Evolutionary conservation across 2,113 vertebrate species (phyloP).

Genomic region (Mastomys coucha): DNA sequence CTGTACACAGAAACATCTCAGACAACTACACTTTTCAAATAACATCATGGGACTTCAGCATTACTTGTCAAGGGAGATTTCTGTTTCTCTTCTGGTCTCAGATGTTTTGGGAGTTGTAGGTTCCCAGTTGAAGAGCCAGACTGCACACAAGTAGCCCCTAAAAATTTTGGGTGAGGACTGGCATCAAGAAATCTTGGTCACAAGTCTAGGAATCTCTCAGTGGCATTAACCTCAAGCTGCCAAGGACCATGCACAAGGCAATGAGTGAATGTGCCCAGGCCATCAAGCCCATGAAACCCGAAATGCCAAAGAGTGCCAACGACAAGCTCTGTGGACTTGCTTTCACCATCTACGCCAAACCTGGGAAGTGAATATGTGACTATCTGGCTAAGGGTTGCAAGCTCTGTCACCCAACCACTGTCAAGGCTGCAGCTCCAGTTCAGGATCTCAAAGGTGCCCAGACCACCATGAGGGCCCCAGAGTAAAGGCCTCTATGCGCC

Average conservation of each 20-base stretch:
- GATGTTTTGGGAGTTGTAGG: neutral
- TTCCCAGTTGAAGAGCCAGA: neutral
- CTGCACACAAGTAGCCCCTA: neutral
- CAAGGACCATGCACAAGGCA: neutral
- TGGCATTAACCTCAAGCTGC: neutral
- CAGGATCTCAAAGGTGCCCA: neutral
- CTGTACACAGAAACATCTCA: neutral
- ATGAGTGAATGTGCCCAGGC: neutral
- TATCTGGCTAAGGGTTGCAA: neutral
- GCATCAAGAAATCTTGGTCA: neutral
- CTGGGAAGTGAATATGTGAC: neutral
- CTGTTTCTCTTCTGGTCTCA: neutral
- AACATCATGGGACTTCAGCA: slow-evolving; percentile 35
- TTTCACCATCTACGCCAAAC: neutral
- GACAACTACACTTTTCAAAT: neutral
- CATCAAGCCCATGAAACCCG: neutral
- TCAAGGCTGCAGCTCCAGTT: neutral
- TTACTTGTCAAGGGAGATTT: slow-evolving; percentile 50
- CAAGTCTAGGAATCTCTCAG: neutral
- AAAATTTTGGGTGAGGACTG: neutral
- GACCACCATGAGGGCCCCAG: neutral
- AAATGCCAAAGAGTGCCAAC: neutral
- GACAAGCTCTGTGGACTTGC: neutral
- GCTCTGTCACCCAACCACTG: neutral
- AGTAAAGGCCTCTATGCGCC: neutral